Conservation (phyloP, 2,113 vertebrate species). For the Mus musculus region GRCm39 chr19:7168001-7168500, state of each 20-base stretch:
- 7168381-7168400: neutral
- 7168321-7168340: neutral
- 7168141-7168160: neutral
- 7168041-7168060: neutral
- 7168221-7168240: neutral
- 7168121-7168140: accelerated
- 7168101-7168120: neutral
- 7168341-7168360: too few species aligned
- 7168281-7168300: neutral
- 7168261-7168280: neutral
- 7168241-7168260: neutral
- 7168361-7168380: neutral
- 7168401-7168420: neutral
- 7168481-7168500: neutral
- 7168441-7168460: neutral
- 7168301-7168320: neutral
- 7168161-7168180: too few species aligned
- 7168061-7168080: neutral
- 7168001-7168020: neutral
- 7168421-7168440: accelerated
- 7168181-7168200: neutral
- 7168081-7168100: accelerated
- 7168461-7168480: neutral
- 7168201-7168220: neutral
- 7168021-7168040: neutral